A percentile compares a stretch with the other conserved stretches of the same genome.
These are phyloP conservation scores for Danio kyathit DNA, from an alignment of 2,797 vertebrate species.

Conservation along the genomic window DNA sequence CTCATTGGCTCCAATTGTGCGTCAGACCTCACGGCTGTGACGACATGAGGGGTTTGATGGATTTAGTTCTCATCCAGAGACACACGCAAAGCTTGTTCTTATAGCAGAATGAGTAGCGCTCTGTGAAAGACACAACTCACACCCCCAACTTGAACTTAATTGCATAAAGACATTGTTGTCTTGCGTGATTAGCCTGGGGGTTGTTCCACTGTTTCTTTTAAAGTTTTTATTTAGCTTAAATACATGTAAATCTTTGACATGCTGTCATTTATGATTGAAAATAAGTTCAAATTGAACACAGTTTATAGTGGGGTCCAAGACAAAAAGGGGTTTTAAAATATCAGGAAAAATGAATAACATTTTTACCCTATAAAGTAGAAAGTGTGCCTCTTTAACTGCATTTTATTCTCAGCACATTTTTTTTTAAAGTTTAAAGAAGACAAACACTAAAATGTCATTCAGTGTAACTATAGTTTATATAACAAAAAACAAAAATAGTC, in stretches of 20 bases:
- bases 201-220: neutral
- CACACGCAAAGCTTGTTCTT: neutral
- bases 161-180: neutral
- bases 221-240: neutral
- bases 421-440: too few relatives aligned
- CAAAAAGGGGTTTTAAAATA: too few relatives aligned
- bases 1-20: constrained; percentile 31
- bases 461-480: too few relatives aligned
- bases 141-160: neutral
- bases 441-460: too few relatives aligned
- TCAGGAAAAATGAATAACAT: too few relatives aligned
- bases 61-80: neutral
- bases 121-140: neutral
- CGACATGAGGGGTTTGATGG: neutral
- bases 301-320: too few relatives aligned
- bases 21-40: constrained; percentile 40
- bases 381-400: too few relatives aligned
- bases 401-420: too few relatives aligned
- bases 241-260: neutral
- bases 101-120: neutral
- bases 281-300: neutral
- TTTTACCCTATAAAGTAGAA: too few relatives aligned
- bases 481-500: too few relatives aligned
- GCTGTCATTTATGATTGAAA: neutral
- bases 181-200: neutral